A percentile compares a stretch with the other conserved stretches of the same genome.
Conservation (phyloP, 1,140 invertebrate genomes). For the Zaprionus gabonicus region DNA sequence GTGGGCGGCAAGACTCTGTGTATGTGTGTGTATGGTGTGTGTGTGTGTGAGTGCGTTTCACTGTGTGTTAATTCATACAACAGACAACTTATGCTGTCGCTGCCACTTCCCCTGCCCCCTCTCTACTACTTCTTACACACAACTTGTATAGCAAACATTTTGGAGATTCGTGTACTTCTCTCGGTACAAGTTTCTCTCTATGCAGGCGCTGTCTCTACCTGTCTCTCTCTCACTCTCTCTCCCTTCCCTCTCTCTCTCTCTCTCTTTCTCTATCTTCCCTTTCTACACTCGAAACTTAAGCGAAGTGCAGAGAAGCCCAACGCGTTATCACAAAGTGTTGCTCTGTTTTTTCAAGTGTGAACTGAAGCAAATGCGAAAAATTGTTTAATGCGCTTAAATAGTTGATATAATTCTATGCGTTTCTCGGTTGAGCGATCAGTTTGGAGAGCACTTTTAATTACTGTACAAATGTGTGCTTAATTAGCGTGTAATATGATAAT, state of each 20-base stretch:
- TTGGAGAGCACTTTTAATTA: conserved; percentile 15
- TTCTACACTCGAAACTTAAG: conserved; percentile 32
- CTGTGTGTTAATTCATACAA: conserved; percentile 76
- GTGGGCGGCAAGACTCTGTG: not conserved
- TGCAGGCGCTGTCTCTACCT: not conserved
- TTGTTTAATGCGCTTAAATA: conserved; percentile 40
- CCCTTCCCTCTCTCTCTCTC: not conserved
- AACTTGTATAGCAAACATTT: conserved; percentile 14
- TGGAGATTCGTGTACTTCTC: conserved; percentile 14
- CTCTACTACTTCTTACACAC: conserved; percentile 3
- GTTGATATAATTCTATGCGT: conserved; percentile 19
- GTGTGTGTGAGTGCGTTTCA: conserved; percentile 56
- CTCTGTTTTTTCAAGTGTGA: conserved; percentile 46
- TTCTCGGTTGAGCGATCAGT: conserved; percentile 21
- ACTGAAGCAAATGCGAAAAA: conserved; percentile 15
- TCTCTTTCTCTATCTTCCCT: not conserved
- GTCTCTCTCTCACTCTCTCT: not conserved
- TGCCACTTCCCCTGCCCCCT: not conserved
- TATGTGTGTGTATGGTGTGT: conserved; percentile 6
- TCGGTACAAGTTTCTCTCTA: conserved; percentile 2
- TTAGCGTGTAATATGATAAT: not conserved
- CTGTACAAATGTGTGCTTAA: not conserved
- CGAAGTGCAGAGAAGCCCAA: conserved; percentile 9
- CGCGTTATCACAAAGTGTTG: conserved; percentile 44
- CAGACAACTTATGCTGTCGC: conserved; percentile 53